Base-by-base conservation (phyloP, 2,888 invertebrate species). In the Acrocyrtus sp. region DNA sequence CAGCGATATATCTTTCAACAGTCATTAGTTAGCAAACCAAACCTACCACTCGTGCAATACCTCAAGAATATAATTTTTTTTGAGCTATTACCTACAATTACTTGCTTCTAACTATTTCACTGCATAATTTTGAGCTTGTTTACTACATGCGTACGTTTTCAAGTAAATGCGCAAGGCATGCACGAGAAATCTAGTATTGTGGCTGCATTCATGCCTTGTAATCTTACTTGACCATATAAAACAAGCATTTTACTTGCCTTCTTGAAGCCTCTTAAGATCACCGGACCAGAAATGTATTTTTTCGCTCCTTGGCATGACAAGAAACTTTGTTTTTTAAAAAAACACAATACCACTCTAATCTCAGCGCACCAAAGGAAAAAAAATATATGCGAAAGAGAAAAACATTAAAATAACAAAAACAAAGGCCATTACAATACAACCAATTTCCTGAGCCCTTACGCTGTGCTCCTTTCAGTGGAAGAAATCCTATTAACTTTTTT, bases 1-100 rank as follows among this genome's bases (percentile, higher is more conserved):
- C 63, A 58, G 53, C 63, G 50, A 72, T 72, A 65, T 72, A 51
- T 72, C 63, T 72, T 63, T 65, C 72, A 58, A 34, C 58, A 50
- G 45, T 65, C 72, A 72, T 72, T 72, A 53, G 53, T 63, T 50
- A 50, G 50, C 22, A 17, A 50, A n/a, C n/a, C n/a, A n/a, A n/a
- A n/a, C n/a, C n/a, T n/a, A n/a, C n/a, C n/a, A n/a, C n/a, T n/a
- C n/a, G n/a, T n/a, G n/a, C 12, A 34, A 34, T 34, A 12, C 34
- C 34, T 12, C 5, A 12, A 8, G 34, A 34, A 34, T 34, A 5
- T 34, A 34, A 34, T 12, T 34, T 34, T 34, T 34, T 5, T 34
- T 5, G 5, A 34, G 6, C 34, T 34, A 34, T 12, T 34, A 5
- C 34, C 34, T 34, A 34, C 34, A 34, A 34, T 8, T 34, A 8